A percentile compares a stretch with the other conserved stretches of the same genome.
Evolutionary conservation across 2,888 invertebrate species (phyloP).

Genomic region (Drosophila stalkeri): DNA sequence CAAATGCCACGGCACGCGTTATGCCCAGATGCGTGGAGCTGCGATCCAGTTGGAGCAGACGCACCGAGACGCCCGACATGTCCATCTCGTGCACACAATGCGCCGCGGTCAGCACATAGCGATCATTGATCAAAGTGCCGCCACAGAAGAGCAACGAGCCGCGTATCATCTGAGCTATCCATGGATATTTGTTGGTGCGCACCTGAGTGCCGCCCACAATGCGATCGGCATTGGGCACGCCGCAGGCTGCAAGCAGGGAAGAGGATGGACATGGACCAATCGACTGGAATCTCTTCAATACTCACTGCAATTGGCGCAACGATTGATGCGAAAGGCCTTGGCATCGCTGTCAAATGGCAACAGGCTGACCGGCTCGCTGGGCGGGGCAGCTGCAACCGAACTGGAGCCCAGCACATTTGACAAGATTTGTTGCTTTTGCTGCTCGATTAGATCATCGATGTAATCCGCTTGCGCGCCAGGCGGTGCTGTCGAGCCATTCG

Average conservation of each 20-base stretch:
- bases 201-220: conserved; percentile 83
- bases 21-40: conserved; percentile 70
- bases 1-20: conserved; percentile 69
- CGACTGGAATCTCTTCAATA: conserved; percentile 28
- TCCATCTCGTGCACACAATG: conserved; percentile 82
- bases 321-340: conserved; percentile 70
- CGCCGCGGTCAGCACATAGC: conserved; percentile 83
- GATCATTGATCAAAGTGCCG: conserved; percentile 84
- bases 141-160: conserved; percentile 80
- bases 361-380: conserved; percentile 5
- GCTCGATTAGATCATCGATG: conserved; percentile 81
- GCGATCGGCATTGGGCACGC: conserved; percentile 83
- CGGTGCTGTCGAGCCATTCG: conserved; percentile 16
- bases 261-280: background rate
- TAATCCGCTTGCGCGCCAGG: conserved; percentile 76
- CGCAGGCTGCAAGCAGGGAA: conserved; percentile 75
- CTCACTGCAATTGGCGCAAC: conserved; percentile 83
- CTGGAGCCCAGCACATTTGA: conserved; percentile 61
- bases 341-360: conserved; percentile 49
- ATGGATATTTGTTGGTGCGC: conserved; percentile 83
- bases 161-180: conserved; percentile 83
- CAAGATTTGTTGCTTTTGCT: conserved; percentile 82
- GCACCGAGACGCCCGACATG: conserved; percentile 66
- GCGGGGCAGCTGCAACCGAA: background rate
- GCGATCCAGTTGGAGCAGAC: conserved; percentile 80